These are phyloP conservation scores for Muschampia plurimacula DNA, from an alignment of 2,888 invertebrate genomes.

Conservation along the genomic window DNA sequence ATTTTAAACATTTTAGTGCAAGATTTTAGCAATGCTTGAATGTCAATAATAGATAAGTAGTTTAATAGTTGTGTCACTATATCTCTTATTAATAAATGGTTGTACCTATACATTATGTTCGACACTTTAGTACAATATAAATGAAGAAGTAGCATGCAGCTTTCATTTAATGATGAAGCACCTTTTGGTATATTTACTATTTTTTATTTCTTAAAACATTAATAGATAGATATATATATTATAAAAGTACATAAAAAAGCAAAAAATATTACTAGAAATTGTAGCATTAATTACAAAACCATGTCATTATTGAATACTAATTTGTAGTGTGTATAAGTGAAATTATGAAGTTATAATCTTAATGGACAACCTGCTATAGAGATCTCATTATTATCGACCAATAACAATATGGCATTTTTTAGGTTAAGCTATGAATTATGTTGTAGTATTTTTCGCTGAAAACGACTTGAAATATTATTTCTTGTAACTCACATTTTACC, in stretches of 20 bases:
- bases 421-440: conserved; percentile 75
- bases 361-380: conserved; percentile 78
- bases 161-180: conserved; percentile 45
- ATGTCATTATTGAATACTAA: conserved; percentile 68
- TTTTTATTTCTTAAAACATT: conserved; percentile 60
- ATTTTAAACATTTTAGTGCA: conserved; percentile 60
- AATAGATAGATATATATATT: conserved; percentile 58
- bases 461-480: conserved; percentile 55
- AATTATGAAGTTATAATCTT: conserved; percentile 71
- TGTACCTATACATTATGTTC: conserved; percentile 66
- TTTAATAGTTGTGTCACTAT: conserved; percentile 64
- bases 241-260: conserved; percentile 53
- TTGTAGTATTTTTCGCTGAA: conserved; percentile 62
- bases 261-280: conserved; percentile 65
- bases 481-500: conserved; percentile 60
- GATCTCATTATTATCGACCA: conserved; percentile 85
- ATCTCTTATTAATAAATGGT: conserved; percentile 64
- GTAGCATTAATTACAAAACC: conserved; percentile 74
- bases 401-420: conserved; percentile 84
- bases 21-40: conserved; percentile 66
- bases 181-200: conserved; percentile 47
- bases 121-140: conserved; percentile 51
- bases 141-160: conserved; percentile 44
- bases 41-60: conserved; percentile 53
- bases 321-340: conserved; percentile 68